Evolutionary conservation across 2,888 invertebrate genomes (phyloP).

Genomic region (Poecilus cupreus): DNA sequence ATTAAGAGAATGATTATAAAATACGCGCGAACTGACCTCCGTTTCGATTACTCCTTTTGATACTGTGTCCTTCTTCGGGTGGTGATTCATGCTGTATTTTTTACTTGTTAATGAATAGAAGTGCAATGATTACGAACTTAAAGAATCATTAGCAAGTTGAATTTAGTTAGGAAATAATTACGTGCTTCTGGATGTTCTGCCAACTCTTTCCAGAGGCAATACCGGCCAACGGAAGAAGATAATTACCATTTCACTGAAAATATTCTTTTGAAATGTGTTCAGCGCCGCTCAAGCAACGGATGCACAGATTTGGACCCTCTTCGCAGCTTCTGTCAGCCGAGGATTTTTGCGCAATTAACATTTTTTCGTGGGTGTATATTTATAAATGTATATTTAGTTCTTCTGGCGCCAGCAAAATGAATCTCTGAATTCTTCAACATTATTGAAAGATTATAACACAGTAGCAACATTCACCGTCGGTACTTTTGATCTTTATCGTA

Average conservation of each 20-base stretch:
- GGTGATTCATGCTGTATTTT: background rate
- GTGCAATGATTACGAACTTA: background rate
- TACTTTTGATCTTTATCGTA: too few species aligned
- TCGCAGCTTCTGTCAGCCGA: background rate
- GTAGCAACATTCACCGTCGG: too few species aligned
- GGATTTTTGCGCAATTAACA: constrained; percentile 54
- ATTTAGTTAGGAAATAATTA: constrained; percentile 32
- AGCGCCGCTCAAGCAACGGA: constrained; percentile 15
- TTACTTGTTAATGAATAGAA: background rate
- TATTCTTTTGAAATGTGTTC: constrained; percentile 28
- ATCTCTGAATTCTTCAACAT: background rate
- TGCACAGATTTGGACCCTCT: constrained; percentile 1
- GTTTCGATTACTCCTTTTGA: background rate
- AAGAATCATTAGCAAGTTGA: constrained; percentile 12
- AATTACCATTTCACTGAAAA: constrained; percentile 52
- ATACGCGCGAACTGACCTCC: constrained; percentile 17
- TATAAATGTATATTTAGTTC: constrained; percentile 50
- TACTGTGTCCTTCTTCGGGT: background rate
- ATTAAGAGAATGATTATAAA: constrained; percentile 25
- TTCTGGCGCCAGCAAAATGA: constrained; percentile 32
- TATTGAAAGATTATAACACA: too few species aligned
- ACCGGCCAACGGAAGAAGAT: constrained; percentile 42
- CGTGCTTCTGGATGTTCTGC: background rate
- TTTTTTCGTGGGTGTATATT: constrained; percentile 48
- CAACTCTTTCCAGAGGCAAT: constrained; percentile 1